These are phyloP conservation scores for Diadumene lineata DNA, from an alignment of 92 coral and sea anemone species.

Conservation along the genomic window DNA sequence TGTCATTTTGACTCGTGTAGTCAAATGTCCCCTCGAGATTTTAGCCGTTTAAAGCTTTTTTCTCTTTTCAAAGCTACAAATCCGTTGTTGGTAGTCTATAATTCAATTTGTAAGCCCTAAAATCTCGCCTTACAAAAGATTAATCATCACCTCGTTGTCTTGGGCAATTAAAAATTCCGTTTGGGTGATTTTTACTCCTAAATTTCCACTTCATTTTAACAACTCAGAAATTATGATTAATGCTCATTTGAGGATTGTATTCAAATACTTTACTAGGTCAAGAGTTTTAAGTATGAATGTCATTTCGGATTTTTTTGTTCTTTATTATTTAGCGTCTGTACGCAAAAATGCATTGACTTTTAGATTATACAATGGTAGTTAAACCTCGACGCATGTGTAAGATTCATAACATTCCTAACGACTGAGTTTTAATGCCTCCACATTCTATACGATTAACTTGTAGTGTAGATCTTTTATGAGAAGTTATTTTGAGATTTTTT, in stretches of 20 bases:
- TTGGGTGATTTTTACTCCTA: not conserved
- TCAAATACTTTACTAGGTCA: not conserved
- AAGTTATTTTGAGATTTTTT: not conserved
- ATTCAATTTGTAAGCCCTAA: conserved; percentile 1
- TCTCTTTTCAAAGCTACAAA: not conserved
- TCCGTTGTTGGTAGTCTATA: not conserved
- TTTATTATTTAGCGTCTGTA: not conserved
- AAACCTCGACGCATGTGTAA: not conserved
- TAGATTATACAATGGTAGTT: not conserved
- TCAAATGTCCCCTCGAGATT: conserved; percentile 11
- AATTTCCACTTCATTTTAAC: not conserved
- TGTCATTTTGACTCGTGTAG: not conserved
- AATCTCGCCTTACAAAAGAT: not conserved
- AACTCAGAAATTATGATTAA: not conserved
- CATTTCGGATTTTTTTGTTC: not conserved
- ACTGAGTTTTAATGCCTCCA: not conserved
- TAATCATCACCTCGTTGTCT: not conserved
- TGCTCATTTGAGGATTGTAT: not conserved
- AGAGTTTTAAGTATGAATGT: not conserved
- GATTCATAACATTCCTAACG: not conserved
- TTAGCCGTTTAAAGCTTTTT: not conserved
- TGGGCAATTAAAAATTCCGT: not conserved
- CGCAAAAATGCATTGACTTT: not conserved
- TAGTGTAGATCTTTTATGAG: not conserved
- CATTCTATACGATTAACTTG: not conserved